Conservation (phyloP, 2,797 vertebrate species). For the Phrynocephalus vlangalii region DNA sequence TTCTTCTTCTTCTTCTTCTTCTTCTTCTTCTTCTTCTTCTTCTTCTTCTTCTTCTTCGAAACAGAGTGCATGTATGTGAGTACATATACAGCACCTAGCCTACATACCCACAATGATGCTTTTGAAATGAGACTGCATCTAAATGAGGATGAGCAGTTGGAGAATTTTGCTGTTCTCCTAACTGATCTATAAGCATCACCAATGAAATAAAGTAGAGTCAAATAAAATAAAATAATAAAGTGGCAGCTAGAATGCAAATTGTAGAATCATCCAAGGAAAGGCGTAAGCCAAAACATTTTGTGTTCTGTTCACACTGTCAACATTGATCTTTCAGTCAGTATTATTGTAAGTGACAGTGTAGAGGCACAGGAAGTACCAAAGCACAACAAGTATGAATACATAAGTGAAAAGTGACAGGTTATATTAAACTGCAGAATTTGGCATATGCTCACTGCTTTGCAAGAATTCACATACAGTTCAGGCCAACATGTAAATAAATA, state of each 20-base stretch:
- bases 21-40: neutral
- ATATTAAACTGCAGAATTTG: constrained; percentile 57
- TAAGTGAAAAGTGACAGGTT: constrained; percentile 67
- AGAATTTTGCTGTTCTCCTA: no score
- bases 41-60: neutral
- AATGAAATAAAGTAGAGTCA: no score
- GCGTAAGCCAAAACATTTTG: constrained; percentile 1
- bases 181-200: no score
- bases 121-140: constrained; percentile 38
- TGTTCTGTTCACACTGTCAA: constrained; percentile 31
- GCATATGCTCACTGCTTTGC: constrained; percentile 43
- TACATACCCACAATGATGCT: constrained; percentile 64
- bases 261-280: constrained; percentile 51
- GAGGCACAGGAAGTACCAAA: constrained; percentile 57
- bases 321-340: constrained; percentile 35
- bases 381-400: constrained; percentile 60
- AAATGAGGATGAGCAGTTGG: constrained; percentile 39
- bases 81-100: neutral
- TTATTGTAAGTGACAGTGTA: constrained; percentile 45
- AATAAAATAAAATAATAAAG: no score
- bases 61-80: no score
- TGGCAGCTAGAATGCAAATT: constrained; percentile 38
- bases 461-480: neutral
- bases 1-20: constrained; percentile 32
- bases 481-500: constrained; percentile 14